Percentiles rank a stretch among this genome's conserved stretches.
These are phyloP conservation scores for Lineus longissimus DNA, from an alignment of 1,140 invertebrate species.

Conservation along the genomic window DNA sequence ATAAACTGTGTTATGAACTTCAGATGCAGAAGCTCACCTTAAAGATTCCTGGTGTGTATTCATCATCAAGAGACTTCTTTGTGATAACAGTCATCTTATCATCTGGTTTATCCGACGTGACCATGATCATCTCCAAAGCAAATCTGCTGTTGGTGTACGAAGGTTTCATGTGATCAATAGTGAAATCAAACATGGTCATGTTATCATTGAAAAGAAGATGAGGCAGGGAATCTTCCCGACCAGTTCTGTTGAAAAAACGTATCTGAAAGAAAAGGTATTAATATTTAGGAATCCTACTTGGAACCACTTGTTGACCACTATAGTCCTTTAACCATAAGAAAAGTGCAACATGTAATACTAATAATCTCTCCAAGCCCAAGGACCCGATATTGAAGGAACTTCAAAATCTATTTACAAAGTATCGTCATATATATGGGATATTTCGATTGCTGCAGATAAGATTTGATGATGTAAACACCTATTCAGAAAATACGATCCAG, in stretches of 20 bases:
- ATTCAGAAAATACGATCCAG: too few species aligned
- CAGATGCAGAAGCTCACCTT: constrained; percentile 37
- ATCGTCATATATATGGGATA: too few species aligned
- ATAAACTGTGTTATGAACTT: too few species aligned
- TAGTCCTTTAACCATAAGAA: too few species aligned
- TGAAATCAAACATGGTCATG: constrained; percentile 62
- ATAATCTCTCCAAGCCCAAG: too few species aligned
- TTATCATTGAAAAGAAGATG: constrained; percentile 65
- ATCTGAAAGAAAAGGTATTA: constrained; percentile 24
- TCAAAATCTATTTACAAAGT: too few species aligned
- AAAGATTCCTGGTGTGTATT: constrained; percentile 70
- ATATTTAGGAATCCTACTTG: too few species aligned
- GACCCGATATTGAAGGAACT: too few species aligned
- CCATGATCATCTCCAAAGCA: constrained; percentile 58
- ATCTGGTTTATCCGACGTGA: constrained; percentile 46
- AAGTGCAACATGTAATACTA: too few species aligned
- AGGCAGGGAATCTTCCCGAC: constrained; percentile 51
- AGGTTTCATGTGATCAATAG: constrained; percentile 58
- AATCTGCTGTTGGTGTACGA: constrained; percentile 60
- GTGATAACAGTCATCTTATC: constrained; percentile 46
- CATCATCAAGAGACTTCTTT: constrained; percentile 62
- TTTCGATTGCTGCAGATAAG: too few species aligned
- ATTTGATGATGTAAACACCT: too few species aligned
- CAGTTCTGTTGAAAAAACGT: constrained; percentile 23
- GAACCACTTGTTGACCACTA: too few species aligned